Evolutionary conservation across 2,113 vertebrate genomes (phyloP).

Genomic region (Noctilio leporinus): DNA sequence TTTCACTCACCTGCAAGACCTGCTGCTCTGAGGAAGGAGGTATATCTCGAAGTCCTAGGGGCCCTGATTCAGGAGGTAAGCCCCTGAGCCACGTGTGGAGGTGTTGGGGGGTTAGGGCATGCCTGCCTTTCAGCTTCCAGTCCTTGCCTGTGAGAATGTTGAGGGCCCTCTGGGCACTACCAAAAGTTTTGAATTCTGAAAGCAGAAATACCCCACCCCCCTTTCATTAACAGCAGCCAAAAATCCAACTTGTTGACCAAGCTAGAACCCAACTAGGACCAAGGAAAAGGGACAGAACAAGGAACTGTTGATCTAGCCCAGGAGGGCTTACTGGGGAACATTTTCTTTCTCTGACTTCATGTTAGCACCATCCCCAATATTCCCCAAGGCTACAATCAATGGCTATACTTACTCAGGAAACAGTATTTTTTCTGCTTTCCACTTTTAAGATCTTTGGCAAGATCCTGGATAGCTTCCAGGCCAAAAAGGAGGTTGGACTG

Average conservation of each 20-base stretch:
- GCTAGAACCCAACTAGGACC: neutral
- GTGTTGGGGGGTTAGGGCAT: conserved; percentile 84
- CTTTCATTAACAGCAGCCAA: neutral
- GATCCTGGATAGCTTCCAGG: conserved; percentile 78
- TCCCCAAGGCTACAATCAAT: neutral
- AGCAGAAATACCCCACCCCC: conserved; percentile 15
- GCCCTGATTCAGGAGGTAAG: conserved; percentile 23
- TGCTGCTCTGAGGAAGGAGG: neutral
- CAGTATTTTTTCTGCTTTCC: conserved; percentile 78
- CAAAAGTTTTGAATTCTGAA: conserved; percentile 82
- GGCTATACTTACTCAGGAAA: conserved; percentile 84
- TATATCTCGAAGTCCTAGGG: neutral
- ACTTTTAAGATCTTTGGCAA: conserved; percentile 72
- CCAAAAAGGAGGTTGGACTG: conserved; percentile 77
- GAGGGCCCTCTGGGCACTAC: conserved; percentile 75
- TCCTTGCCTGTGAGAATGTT: conserved; percentile 54
- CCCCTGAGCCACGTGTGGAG: conserved; percentile 79
- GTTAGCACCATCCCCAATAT: neutral
- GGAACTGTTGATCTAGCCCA: neutral
- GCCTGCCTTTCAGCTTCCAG: conserved; percentile 70
- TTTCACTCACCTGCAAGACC: conserved; percentile 37
- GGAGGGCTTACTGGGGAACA: neutral
- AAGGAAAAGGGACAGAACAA: neutral
- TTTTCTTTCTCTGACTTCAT: neutral
- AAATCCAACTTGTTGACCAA: neutral